A percentile compares a stretch with the other conserved stretches of the same genome.
Evolutionary conservation across 1,140 invertebrate species (phyloP).

Genomic region (Chymomyza costata): DNA sequence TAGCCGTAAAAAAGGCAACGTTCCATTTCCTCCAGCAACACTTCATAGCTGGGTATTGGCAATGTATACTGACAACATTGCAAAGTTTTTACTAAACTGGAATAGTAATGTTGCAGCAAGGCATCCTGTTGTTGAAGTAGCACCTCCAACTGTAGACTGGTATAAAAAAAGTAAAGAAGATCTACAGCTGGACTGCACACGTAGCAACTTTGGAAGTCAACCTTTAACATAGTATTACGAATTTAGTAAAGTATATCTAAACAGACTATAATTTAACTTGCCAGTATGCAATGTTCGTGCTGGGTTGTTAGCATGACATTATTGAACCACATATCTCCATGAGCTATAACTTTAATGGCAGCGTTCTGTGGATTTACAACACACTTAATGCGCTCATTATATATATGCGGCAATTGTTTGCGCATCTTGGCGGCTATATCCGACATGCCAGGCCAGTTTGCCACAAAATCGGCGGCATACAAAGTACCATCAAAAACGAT

Average conservation of each 20-base stretch:
- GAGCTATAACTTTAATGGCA: constrained; percentile 77
- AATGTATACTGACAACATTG: constrained; percentile 44
- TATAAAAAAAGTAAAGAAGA: constrained; percentile 55
- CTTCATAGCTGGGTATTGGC: constrained; percentile 58
- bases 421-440: constrained; percentile 62
- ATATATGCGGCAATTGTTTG: constrained; percentile 45
- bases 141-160: constrained; percentile 49
- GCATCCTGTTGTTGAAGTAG: constrained; percentile 47
- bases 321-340: constrained; percentile 82
- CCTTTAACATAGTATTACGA: too few relatives aligned
- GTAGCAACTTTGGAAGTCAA: constrained; percentile 61
- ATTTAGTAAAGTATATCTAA: too few relatives aligned
- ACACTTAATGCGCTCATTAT: constrained; percentile 18
- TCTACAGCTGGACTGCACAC: constrained; percentile 55
- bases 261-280: too few relatives aligned
- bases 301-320: constrained; percentile 80
- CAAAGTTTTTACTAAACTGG: constrained; percentile 62
- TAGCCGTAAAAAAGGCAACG: constrained; percentile 56
- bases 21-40: constrained; percentile 54
- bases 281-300: constrained; percentile 76
- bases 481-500: constrained; percentile 45
- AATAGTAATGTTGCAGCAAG: constrained; percentile 61
- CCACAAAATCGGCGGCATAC: constrained; percentile 41
- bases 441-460: constrained; percentile 72
- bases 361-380: constrained; percentile 35